Evolutionary conservation across 2,888 invertebrate genomes (phyloP).

Genomic region (Leptinotarsa peninsularis): DNA sequence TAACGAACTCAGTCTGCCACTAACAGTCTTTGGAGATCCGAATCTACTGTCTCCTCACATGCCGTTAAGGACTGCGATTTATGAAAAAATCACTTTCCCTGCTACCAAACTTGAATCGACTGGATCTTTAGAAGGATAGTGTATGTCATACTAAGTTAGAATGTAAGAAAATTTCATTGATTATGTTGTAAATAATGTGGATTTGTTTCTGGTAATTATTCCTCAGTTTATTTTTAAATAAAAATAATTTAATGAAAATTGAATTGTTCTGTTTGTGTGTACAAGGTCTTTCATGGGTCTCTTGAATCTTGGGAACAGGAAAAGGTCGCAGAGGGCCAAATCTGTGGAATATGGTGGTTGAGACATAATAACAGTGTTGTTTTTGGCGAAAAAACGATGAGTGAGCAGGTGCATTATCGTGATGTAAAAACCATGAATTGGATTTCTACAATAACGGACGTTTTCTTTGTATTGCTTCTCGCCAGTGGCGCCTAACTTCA

Average conservation of each 20-base stretch:
- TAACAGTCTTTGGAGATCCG: slow-evolving; percentile 74
- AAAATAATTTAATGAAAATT: background rate
- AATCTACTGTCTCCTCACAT: slow-evolving; percentile 77
- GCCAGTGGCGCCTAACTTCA: too few species aligned
- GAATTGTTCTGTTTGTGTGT: too few species aligned
- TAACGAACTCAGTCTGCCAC: slow-evolving; percentile 74
- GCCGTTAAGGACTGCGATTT: slow-evolving; percentile 68
- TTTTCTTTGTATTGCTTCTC: too few species aligned
- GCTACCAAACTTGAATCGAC: background rate
- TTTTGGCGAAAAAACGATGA: too few species aligned
- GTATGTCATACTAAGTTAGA: slow-evolving; percentile 6
- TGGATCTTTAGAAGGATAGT: background rate
- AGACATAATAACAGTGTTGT: too few species aligned
- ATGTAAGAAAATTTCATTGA: background rate
- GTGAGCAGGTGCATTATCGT: too few species aligned
- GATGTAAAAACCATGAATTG: too few species aligned
- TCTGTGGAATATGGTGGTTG: too few species aligned
- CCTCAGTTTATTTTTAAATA: background rate
- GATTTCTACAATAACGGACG: too few species aligned
- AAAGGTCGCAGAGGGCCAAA: too few species aligned
- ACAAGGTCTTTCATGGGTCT: too few species aligned
- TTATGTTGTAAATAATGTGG: background rate
- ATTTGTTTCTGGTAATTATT: background rate
- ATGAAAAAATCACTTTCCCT: slow-evolving; percentile 63
- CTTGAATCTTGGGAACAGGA: too few species aligned